Conservation (phyloP, 2,888 invertebrate species). For the Papilio gigon region DNA sequence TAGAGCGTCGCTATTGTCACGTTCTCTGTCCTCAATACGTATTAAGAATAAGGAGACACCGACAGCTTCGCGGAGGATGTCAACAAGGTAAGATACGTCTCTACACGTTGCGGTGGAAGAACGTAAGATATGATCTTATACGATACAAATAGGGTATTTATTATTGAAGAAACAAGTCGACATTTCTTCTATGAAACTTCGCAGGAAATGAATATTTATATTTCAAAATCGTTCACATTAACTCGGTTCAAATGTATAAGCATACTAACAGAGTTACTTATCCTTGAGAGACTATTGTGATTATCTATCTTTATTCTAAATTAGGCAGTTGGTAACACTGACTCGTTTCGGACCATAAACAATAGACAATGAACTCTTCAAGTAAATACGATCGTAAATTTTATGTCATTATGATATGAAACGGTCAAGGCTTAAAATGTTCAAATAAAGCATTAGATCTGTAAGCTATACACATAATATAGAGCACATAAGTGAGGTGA, state of each 20-base stretch:
- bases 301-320: conserved; percentile 39
- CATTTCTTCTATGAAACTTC: no score
- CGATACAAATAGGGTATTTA: conserved; percentile 50
- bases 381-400: conserved; percentile 8
- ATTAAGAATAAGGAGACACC: conserved; percentile 26
- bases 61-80: conserved; percentile 28
- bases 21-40: conserved; percentile 18
- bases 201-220: no score
- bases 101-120: conserved; percentile 37
- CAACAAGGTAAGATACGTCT: conserved; percentile 29
- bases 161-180: no score
- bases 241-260: no score
- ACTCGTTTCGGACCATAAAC: conserved; percentile 24
- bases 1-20: conserved; percentile 5
- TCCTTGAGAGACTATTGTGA: conserved; percentile 11
- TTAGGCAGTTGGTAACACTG: conserved; percentile 6
- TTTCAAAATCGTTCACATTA: no score
- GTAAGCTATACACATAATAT: no score
- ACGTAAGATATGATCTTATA: conserved; percentile 43
- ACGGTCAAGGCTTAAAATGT: conserved; percentile 4
- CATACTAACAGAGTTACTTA: no score
- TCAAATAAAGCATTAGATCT: no score
- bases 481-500: no score
- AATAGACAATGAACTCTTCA: conserved; percentile 26
- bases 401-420: background rate